Evolutionary conservation across 2,797 vertebrate genomes (phyloP).

Genomic region (Poeciliopsis presidionis): DNA sequence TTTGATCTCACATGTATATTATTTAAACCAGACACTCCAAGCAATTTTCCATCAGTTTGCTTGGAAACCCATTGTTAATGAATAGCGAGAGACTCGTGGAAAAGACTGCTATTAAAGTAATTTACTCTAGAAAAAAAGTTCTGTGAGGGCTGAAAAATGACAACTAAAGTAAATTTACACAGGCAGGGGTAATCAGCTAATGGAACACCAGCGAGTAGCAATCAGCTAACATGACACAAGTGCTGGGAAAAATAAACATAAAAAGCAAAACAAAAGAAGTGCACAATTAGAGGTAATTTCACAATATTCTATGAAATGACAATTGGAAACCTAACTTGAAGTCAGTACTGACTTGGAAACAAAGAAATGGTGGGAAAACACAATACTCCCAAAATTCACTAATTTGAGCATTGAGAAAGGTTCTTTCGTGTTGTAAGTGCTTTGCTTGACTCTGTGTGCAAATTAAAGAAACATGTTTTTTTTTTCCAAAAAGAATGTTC

Average conservation of each 20-base stretch:
- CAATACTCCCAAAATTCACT: constrained; percentile 1
- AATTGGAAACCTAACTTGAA: background rate
- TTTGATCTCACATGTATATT: background rate
- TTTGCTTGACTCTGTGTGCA: background rate
- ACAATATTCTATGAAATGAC: background rate
- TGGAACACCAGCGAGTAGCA: background rate
- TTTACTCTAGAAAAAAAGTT: background rate
- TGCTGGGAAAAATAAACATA: constrained; percentile 5
- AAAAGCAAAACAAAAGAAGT: background rate
- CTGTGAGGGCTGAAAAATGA: background rate
- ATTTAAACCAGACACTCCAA: background rate
- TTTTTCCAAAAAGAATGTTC: background rate
- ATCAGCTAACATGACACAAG: constrained; percentile 1
- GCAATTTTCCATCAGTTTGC: background rate
- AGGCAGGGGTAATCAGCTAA: constrained; percentile 7
- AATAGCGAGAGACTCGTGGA: background rate
- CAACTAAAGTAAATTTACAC: background rate
- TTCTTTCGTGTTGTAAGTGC: background rate
- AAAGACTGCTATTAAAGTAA: background rate
- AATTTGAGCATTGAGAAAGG: background rate
- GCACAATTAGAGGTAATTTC: background rate
- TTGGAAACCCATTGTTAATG: background rate
- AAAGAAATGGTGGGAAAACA: background rate
- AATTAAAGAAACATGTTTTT: background rate
- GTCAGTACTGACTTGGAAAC: background rate